Evolutionary conservation across 2,888 invertebrate species (phyloP), one percentile per base, ranked within the genome.

Genomic region (Athetis lepigone): DNA sequence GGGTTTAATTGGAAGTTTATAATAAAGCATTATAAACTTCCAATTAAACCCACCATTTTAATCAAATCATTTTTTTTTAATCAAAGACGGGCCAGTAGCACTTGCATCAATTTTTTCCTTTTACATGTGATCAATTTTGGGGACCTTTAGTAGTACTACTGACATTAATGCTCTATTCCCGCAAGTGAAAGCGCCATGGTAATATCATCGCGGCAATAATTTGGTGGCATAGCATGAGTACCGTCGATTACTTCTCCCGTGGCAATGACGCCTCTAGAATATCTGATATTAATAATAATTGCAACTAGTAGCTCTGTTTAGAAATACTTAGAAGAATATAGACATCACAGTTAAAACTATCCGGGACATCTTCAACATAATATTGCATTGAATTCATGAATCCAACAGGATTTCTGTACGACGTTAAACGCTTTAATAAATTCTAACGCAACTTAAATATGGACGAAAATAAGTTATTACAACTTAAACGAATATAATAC

Each of bases 391-490:
- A 69, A 58, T 47, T 60, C 54, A 74, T 59, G 45, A 59, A 70
- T 54, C 74, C 65, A 58, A 61, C 61, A 63, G 51, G 59, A 74
- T 62, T 52, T 57, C 58, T 59, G 62, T 66, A 62, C 42, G 65
- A 62, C 46, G 25, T 54, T 61, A 57, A 67, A 64, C 58, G 47
- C 47, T 68, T 42, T 13, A 51, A 70, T 73, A 65, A 61, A 65
- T 67, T 58, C 62, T 69, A 79, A 79, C 47, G 64, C 61, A 78
- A 67, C 63, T 70, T 78, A 78, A 80, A 68, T 71, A 79, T 70
- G 73, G 75, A 79, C 76, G 72, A 77, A 80, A 82, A 81, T 85
- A 85, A 84, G 76, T 84, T 83, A 85, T 75, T 78, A 82, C 77
- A 84, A 83, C 75, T 79, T 81, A 82, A 75, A 66, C 46, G 50